Base-by-base conservation (phyloP, 2,888 invertebrate species). In the Lithosia quadra region DNA sequence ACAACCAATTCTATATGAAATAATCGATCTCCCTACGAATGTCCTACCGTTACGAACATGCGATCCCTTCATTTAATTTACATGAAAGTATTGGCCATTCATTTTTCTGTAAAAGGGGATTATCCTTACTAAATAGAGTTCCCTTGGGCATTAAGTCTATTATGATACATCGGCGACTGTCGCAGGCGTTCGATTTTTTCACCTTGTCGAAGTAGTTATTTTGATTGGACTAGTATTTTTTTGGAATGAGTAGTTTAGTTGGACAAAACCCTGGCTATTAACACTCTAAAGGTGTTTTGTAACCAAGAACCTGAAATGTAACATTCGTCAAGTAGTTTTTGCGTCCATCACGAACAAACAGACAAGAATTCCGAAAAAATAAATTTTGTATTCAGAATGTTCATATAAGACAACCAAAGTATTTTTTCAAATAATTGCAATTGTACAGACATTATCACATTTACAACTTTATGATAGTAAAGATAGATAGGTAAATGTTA, bases 91-190 rank as follows among this genome's bases (percentile, higher is more conserved):
- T 84, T 76, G 79, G 83, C 88, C 80, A 91, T 92, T 91, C 89
- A 89, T 92, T 92, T 94, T 94, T 93, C 90, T 93, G 89, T 93
- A 90, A 90, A 91, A 90, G 91, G 90, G 91, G 93, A 91, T 94
- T 93, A 93, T 90, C 89, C 83, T 80, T 85, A 87, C 89, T 90
- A 89, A 92, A 89, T 91, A 91, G 90, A 88, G 88, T 88, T 91
- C 93, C 90, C 91, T 61, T 66, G 89, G 85, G 92, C 77, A 89
- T 92, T 90, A 87, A 84, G 82, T 86, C 86, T 84, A 91, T 93
- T 93, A 87, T 90, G 75, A 83, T 82, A 75, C 69, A 79, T 74
- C 72, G 77, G 78, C 82, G 81, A 82, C 82, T 84, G 87, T 85
- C 87, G 33, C 49, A n/a, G 28, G 15, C 22, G 34, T 34, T 63